phyloP scores from a whole-genome alignment of 2,113 vertebrate genomes.

The Strix uralensis region DNA sequence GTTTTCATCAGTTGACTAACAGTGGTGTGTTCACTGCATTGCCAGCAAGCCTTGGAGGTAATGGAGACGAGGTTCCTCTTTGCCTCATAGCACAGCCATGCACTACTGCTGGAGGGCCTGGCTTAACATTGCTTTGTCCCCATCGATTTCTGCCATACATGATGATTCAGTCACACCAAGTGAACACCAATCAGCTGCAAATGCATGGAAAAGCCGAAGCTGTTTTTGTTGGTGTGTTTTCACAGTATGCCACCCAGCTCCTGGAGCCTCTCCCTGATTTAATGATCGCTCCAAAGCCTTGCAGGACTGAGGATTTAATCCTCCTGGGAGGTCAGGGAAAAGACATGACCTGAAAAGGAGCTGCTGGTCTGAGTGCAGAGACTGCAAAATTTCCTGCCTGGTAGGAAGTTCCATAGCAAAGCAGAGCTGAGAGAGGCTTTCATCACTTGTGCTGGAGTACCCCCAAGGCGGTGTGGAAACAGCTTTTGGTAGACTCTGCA shows the following conservation, averaged over 20 bases:
- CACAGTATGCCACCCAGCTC: rapidly evolving
- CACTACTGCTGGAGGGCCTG: not conserved
- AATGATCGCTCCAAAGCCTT: not conserved
- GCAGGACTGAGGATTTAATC: not conserved
- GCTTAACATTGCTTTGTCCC: not conserved
- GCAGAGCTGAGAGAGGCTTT: not conserved
- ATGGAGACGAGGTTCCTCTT: not conserved
- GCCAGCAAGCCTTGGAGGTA: not conserved
- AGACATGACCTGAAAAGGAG: not conserved
- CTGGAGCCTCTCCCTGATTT: not conserved
- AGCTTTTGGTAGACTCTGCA: not conserved
- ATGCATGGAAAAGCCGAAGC: not conserved
- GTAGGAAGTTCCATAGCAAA: not conserved
- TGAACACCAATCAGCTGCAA: not conserved
- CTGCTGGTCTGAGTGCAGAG: not conserved
- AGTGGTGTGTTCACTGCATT: rapidly evolving
- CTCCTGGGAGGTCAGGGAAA: not conserved
- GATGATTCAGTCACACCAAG: not conserved
- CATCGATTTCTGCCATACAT: not conserved
- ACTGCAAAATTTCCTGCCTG: not conserved
- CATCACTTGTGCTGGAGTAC: not conserved
- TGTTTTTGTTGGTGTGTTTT: not conserved
- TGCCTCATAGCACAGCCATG: not conserved
- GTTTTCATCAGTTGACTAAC: not conserved
- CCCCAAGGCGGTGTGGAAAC: not conserved